Evolutionary conservation across 2,888 invertebrate species (phyloP).

Genomic region (Lithophane ornitopus): DNA sequence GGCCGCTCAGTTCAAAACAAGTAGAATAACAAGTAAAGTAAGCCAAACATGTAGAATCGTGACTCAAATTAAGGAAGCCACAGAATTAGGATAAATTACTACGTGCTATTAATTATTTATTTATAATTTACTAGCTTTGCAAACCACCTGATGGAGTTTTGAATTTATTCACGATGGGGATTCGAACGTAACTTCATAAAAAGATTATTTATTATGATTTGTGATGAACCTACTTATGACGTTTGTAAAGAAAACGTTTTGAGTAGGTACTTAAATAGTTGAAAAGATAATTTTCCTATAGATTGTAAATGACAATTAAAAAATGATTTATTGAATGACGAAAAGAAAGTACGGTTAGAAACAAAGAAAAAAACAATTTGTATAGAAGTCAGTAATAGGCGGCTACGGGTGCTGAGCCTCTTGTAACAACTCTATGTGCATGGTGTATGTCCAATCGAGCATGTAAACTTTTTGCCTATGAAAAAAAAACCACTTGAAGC

Average conservation of each 20-base stretch:
- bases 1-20: slow-evolving; percentile 47
- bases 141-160: slow-evolving; percentile 12
- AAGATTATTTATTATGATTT: slow-evolving; percentile 1
- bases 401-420: not conserved
- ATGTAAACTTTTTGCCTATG: slow-evolving; percentile 3
- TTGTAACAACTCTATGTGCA: not conserved
- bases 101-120: slow-evolving; percentile 44
- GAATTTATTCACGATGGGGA: not conserved
- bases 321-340: not conserved
- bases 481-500: slow-evolving; percentile 18
- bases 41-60: slow-evolving; percentile 52
- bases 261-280: not conserved
- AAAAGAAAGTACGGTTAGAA: not conserved
- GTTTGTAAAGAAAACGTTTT: not conserved
- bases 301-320: not conserved
- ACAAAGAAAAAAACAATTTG: not conserved
- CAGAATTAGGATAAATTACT: slow-evolving; percentile 43
- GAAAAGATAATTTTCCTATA: not conserved
- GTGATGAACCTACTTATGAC: not conserved
- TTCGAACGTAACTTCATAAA: not conserved
- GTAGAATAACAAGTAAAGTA: slow-evolving; percentile 51
- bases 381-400: not conserved
- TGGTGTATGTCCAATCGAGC: slow-evolving; percentile 25
- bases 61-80: slow-evolving; percentile 55
- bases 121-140: slow-evolving; percentile 35